phyloP scores from a whole-genome alignment of 2,113 vertebrate species.

The Rhynchomys soricoides region DNA sequence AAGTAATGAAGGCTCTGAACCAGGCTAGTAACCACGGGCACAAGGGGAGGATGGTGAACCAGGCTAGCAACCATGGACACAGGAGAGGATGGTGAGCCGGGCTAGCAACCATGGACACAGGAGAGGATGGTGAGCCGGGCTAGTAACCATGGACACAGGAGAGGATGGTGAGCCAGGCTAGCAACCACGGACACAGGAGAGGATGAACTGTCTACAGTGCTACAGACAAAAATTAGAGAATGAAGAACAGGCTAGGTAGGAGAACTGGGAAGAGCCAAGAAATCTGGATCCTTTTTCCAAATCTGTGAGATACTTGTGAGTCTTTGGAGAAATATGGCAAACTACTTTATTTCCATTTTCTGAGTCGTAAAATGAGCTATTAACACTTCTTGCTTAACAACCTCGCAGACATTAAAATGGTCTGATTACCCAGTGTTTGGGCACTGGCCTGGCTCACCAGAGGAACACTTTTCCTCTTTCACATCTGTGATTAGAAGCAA shows the following conservation, averaged over 20 bases:
- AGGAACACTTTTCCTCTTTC: conserved; percentile 28
- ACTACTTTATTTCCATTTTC: conserved; percentile 65
- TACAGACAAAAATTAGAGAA: not conserved
- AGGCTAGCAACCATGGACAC: no score
- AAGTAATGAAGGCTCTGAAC: not conserved
- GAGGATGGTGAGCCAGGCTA: not conserved
- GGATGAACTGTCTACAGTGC: not conserved
- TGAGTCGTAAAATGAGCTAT: conserved; percentile 72
- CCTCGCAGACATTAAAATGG: conserved; percentile 49
- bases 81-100: no score
- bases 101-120: no score
- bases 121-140: not conserved
- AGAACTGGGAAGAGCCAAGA: conserved; percentile 1
- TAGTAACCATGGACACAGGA: no score
- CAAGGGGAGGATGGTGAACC: not conserved
- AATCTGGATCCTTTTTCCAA: conserved; percentile 63
- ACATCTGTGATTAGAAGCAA: conserved; percentile 40
- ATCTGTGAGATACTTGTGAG: conserved; percentile 51
- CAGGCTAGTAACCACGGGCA: not conserved
- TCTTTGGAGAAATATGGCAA: conserved; percentile 66
- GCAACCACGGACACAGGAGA: not conserved
- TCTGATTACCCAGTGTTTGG: conserved; percentile 36
- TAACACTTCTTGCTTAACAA: conserved; percentile 67
- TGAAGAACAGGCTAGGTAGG: not conserved
- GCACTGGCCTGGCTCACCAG: conserved; percentile 13